Conservation (phyloP, 2,797 vertebrate genomes). For the Pantherophis vulpinus region DNA sequence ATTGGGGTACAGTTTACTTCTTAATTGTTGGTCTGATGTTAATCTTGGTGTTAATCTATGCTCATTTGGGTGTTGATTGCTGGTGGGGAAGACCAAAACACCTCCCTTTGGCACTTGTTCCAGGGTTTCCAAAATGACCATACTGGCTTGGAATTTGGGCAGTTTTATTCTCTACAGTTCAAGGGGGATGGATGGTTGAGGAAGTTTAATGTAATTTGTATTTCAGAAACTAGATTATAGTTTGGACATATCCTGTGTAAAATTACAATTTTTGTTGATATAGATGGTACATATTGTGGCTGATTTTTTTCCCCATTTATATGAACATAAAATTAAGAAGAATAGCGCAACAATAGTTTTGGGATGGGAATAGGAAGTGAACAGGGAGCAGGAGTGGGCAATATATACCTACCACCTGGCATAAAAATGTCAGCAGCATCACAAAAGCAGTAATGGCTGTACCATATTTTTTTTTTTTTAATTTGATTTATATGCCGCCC, state of each 20-base stretch:
- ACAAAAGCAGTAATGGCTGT: neutral
- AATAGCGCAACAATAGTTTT: neutral
- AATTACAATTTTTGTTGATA: neutral
- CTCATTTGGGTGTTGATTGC: neutral
- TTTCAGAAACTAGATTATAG: neutral
- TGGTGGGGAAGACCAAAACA: neutral
- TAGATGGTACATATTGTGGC: neutral
- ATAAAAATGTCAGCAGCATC: neutral
- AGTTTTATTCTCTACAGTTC: neutral
- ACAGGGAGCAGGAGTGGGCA: neutral
- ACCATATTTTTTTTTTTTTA: no score
- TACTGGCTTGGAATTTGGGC: neutral
- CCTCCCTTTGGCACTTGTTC: neutral
- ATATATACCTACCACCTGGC: neutral
- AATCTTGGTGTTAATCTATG: neutral
- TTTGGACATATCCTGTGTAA: neutral
- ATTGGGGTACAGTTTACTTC: neutral
- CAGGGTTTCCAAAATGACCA: neutral
- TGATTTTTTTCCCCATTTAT: neutral
- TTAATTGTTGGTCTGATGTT: neutral
- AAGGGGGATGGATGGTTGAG: neutral
- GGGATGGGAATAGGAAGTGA: neutral
- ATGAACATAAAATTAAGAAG: neutral
- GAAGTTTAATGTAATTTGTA: neutral
- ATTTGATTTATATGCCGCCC: no score